Percentiles rank a stretch among this genome's conserved stretches.
These are phyloP conservation scores for Tiliqua scincoides DNA, from an alignment of 2,113 vertebrate genomes.

Conservation along the genomic window DNA sequence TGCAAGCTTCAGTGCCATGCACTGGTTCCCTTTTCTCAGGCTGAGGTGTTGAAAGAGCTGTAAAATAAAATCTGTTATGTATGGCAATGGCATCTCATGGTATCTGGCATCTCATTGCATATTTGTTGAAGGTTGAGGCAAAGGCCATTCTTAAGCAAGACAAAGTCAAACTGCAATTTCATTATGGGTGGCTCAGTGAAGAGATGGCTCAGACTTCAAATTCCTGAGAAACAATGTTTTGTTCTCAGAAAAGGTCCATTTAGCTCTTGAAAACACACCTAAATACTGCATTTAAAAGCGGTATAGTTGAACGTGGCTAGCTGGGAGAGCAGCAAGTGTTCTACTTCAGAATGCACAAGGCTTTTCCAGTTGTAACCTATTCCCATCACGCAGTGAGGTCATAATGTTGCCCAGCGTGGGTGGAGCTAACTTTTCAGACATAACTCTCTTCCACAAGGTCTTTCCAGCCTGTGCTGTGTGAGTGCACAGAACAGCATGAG, in stretches of 20 bases:
- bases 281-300: not conserved
- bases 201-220: not conserved
- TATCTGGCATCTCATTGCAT: not conserved
- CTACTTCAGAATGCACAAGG: not conserved
- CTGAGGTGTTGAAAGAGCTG: not conserved
- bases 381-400: not conserved
- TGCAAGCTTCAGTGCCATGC: not conserved
- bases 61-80: not conserved
- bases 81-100: not conserved
- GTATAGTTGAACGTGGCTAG: not conserved
- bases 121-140: not conserved
- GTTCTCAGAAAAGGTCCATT: not conserved
- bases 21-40: not conserved
- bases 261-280: not conserved
- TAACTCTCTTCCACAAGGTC: not conserved
- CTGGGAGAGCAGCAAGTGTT: not conserved
- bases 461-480: not conserved
- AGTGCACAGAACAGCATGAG: not conserved
- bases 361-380: not conserved
- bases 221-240: not conserved
- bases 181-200: not conserved
- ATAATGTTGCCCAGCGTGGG: conserved; percentile 7
- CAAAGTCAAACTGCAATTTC: not conserved
- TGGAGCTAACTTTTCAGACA: conserved; percentile 5
- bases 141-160: not conserved